Conservation (phyloP, 2,888 invertebrate genomes). For the Liopterus haemorrhoidalis region DNA sequence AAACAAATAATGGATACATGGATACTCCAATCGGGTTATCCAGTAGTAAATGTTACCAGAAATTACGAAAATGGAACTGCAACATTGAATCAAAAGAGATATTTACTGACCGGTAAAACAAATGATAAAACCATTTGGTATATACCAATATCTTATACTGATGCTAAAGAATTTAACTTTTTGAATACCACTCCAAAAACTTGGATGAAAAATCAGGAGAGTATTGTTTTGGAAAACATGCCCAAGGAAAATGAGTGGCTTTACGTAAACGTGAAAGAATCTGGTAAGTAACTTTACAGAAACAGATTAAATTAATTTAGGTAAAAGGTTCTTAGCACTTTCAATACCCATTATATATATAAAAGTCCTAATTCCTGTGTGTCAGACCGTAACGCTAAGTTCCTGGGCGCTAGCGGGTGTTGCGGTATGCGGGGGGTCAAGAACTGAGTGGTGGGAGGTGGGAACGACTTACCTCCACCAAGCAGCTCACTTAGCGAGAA, state of each 20-base stretch:
- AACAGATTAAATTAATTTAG: too few relatives aligned
- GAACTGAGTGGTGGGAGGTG: too few relatives aligned
- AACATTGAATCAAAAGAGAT: slow-evolving; percentile 42
- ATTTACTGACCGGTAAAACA: slow-evolving; percentile 29
- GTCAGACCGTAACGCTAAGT: too few relatives aligned
- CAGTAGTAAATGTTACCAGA: slow-evolving; percentile 53
- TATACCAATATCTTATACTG: slow-evolving; percentile 49
- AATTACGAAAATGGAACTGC: slow-evolving; percentile 43
- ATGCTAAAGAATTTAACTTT: slow-evolving; percentile 38
- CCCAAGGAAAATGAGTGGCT: slow-evolving; percentile 48
- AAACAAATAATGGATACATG: slow-evolving; percentile 62
- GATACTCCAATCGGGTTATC: slow-evolving; percentile 64
- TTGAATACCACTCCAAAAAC: slow-evolving; percentile 43
- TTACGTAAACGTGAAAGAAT: slow-evolving; percentile 55
- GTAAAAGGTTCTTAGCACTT: too few relatives aligned
- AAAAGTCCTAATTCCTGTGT: too few relatives aligned
- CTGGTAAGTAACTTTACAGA: slow-evolving; percentile 54
- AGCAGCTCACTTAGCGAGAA: too few relatives aligned
- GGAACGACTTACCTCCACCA: too few relatives aligned
- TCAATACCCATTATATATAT: too few relatives aligned
- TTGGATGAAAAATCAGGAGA: slow-evolving; percentile 49
- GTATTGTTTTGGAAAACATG: slow-evolving; percentile 38
- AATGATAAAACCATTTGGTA: slow-evolving; percentile 44
- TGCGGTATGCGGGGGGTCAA: too few relatives aligned
- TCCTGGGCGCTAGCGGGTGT: too few relatives aligned